These are phyloP conservation scores for Bombylius discolor DNA, from an alignment of 2,888 invertebrate genomes.

Conservation along the genomic window DNA sequence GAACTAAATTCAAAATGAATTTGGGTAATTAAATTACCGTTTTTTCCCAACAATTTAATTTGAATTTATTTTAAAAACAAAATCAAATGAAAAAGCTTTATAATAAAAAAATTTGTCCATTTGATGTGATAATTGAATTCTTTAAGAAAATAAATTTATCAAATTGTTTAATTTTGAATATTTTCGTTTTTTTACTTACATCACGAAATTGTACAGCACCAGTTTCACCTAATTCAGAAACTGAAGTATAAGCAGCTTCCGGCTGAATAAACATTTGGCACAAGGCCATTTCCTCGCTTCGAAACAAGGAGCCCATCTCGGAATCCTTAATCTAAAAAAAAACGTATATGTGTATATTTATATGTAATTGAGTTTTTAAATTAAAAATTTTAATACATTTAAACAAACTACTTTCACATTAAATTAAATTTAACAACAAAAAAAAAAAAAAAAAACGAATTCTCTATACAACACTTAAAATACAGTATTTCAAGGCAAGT, in stretches of 20 bases:
- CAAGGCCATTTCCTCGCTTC: conserved; percentile 82
- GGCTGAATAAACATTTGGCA: conserved; percentile 94
- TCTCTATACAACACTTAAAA: too few species aligned
- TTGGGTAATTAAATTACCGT: not conserved
- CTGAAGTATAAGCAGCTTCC: conserved; percentile 86
- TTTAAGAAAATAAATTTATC: too few species aligned
- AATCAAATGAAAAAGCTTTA: not conserved
- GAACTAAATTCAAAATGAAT: not conserved
- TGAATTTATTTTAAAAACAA: not conserved
- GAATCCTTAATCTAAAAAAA: not conserved
- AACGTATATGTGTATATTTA: too few species aligned
- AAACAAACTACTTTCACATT: too few species aligned
- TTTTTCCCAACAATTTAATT: too few species aligned
- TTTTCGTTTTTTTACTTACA: conserved; percentile 46
- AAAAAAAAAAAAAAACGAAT: too few species aligned
- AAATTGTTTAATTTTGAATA: not conserved
- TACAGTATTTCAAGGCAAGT: too few species aligned
- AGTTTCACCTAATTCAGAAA: conserved; percentile 87
- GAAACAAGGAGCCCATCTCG: conserved; percentile 66
- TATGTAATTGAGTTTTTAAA: too few species aligned
- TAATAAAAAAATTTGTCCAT: too few species aligned
- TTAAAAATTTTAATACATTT: too few species aligned
- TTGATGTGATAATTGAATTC: too few species aligned
- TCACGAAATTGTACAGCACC: conserved; percentile 92
- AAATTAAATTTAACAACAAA: too few species aligned